Conservation (phyloP, 1,140 invertebrate species). For the Aphaenogaster floridana region DNA sequence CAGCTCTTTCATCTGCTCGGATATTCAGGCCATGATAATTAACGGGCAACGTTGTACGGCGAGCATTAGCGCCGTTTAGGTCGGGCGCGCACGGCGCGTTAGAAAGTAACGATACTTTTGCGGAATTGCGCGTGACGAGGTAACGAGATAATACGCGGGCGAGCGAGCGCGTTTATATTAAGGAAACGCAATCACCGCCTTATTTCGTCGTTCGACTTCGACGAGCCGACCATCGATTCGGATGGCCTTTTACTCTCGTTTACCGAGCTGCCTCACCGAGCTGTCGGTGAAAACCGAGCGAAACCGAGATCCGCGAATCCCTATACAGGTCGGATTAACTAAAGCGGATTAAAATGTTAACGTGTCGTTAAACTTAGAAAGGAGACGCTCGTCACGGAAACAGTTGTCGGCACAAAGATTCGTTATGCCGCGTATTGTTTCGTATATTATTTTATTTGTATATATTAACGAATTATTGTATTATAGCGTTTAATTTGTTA, state of each 20-base stretch:
- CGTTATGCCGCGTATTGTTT: not conserved
- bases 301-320: not conserved
- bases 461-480: not conserved
- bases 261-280: not conserved
- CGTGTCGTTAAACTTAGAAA: not conserved
- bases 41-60: not conserved
- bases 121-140: constrained; percentile 17
- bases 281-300: constrained; percentile 37
- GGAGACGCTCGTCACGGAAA: not conserved
- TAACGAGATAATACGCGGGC: constrained; percentile 35
- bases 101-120: constrained; percentile 68
- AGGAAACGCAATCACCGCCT: constrained; percentile 22
- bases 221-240: not conserved
- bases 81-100: constrained; percentile 3
- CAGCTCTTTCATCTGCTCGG: not conserved
- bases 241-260: constrained; percentile 43
- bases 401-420: not conserved
- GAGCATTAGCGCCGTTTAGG: constrained; percentile 28
- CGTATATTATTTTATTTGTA: not conserved
- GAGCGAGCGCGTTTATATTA: constrained; percentile 4
- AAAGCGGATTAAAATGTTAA: constrained; percentile 2
- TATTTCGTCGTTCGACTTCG: not conserved
- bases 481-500: not conserved
- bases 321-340: not conserved
- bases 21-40: constrained; percentile 24